Evolutionary conservation across 2,888 invertebrate genomes (phyloP), one percentile per base, ranked within the genome.

Genomic region (Drosophila recens): DNA sequence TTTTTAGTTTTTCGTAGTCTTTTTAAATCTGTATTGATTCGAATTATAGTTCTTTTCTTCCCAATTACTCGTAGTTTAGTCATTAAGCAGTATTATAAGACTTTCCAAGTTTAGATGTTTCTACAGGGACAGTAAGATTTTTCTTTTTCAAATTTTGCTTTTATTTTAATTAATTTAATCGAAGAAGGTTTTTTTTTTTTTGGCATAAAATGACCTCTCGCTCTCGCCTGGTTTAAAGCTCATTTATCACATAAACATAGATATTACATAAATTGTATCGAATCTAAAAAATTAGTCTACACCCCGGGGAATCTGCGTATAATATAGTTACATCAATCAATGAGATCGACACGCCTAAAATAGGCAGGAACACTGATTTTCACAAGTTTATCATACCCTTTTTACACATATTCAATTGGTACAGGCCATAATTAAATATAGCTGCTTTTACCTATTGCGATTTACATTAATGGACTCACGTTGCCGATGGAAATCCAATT

Each of bases 321-420:
- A 13, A 34, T 34, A 34, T 11, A 11, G 20, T 20, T 43, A 6
- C 1, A 11, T 43, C 15, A 6, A 40, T 40, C 9, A 15, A 40
- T 40, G 8, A 40, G 0, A 38, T 40, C 33, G 10, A 10, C 15
- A 49, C 17, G 13, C 20, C 4, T 4, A n/a, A 23, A 34, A 33
- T 17, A 9, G 38, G 8, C 6, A n/a, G 10, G 4, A n/a, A 27
- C 23, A n/a, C 9, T 4, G 23, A 36, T 23, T 45, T 34, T 36
- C 56, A 45, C 43, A 57, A 57, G 56, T 57, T 57, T 57, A 36
- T 57, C 45, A 45, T 57, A 23, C 45, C 20, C 45, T 57, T 56
- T 45, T 23, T 57, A 45, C 5, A 11, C 33, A 56, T 33, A 45
- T 45, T 56, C 5, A 43, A 43, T 43, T 43, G 56, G 56, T 56